Conservation (phyloP, 1,140 invertebrate species). For the Andricus grossulariae region DNA sequence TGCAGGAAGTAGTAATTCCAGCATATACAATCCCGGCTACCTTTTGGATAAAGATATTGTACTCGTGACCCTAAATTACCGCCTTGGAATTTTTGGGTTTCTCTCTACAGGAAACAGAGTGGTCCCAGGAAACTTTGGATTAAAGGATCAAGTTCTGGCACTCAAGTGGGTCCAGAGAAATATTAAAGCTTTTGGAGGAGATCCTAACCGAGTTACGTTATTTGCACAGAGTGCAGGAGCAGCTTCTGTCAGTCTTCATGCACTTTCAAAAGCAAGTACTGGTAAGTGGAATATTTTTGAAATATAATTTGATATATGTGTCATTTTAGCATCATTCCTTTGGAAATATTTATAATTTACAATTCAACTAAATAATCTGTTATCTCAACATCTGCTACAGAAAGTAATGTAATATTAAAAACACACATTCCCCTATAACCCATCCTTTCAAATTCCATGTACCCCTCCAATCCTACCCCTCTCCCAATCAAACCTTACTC, state of each 20-base stretch:
- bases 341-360: no score
- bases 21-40: conserved; percentile 60
- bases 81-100: conserved; percentile 71
- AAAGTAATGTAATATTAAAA: no score
- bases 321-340: no score
- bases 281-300: no score
- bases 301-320: no score
- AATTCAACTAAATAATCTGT: no score
- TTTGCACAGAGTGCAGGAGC: conserved; percentile 65
- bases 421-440: no score
- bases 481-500: no score
- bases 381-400: no score
- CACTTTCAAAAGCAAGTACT: neutral
- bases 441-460: no score
- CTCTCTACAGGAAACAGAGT: conserved; percentile 66
- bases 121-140: conserved; percentile 73
- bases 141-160: conserved; percentile 73
- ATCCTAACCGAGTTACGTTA: conserved; percentile 67
- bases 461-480: no score
- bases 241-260: neutral
- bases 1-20: conserved; percentile 38
- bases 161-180: conserved; percentile 71
- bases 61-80: conserved; percentile 77
- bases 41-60: conserved; percentile 72
- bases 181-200: conserved; percentile 69